Base-by-base conservation (phyloP, 2,797 vertebrate species). In the Betta splendens region DNA sequence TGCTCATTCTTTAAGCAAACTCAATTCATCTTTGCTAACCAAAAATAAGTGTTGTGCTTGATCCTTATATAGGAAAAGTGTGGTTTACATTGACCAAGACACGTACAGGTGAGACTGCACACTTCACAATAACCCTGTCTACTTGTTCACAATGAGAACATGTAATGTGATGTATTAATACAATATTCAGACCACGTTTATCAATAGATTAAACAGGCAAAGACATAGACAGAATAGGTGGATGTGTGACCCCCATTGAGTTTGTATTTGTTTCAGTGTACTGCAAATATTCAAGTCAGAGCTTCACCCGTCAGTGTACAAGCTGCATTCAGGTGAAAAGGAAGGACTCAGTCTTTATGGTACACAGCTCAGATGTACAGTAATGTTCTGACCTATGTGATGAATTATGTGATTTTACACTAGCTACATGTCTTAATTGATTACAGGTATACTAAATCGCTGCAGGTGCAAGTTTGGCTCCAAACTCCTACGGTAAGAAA, bases 201-300 rank as follows among this genome's bases (percentile, higher is more conserved):
- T 15, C 11, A 22, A 33, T 10, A 12, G 17, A 9, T 40, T 10
- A 40, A 1, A 3, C 20, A 32, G 28, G 12, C 3, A 15, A 28
- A 35, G 51, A 44, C 17, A 23, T 5, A 5, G 1, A 35, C 3
- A 31, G 32, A 45, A 25, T n/a, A 16, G 9, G 5, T 18, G 9
- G 2, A 5, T 23, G 9, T 12, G 2, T 38, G 5, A 16, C 5
- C 25, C 35, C 18, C 3, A 22, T 48, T 9, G 13, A 44, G 50
- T 37, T 63, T 51, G 20, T 49, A 3, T 64, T 80, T 77, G 8
- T 72, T 35, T 71, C 68, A 95, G 94, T 64, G 95, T 96, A 25
- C 89, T 99, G 35, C 96, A 99, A 81, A 95, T 99, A 89, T 99
- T 99, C 84, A 99, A 99, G 89, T 94, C 93, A 42, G 96, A 98